phyloP scores from a whole-genome alignment of 1,140 invertebrate species.

The Drosophila nikananu region DNA sequence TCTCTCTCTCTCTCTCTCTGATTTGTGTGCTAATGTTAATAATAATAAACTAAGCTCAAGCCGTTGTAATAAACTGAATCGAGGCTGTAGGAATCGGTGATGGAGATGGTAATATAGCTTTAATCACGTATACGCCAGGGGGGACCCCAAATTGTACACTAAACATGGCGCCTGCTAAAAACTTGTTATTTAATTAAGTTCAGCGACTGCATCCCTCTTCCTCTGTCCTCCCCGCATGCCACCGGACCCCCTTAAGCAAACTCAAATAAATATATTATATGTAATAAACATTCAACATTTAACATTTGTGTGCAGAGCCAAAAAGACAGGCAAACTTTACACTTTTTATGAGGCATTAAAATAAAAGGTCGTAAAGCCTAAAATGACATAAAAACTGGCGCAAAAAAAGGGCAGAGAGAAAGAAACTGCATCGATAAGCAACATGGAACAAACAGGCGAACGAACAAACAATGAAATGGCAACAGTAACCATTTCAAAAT shows the following conservation, averaged over 20 bases:
- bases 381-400: slow-evolving; percentile 13
- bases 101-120: neutral
- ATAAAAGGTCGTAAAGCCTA: slow-evolving; percentile 61
- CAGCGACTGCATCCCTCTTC: neutral
- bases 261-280: neutral
- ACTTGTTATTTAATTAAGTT: neutral
- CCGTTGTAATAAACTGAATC: neutral
- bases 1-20: neutral
- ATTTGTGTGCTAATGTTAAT: neutral
- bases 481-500: neutral
- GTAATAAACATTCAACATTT: too few relatives aligned
- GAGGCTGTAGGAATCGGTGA: neutral
- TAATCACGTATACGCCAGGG: slow-evolving; percentile 4
- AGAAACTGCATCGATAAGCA: slow-evolving; percentile 38
- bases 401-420: neutral
- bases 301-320: slow-evolving; percentile 30
- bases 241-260: neutral
- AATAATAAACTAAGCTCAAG: too few relatives aligned
- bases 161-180: neutral
- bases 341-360: slow-evolving; percentile 75
- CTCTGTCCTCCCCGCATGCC: neutral
- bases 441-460: slow-evolving; percentile 15
- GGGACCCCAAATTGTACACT: neutral
- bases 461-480: slow-evolving; percentile 5
- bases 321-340: slow-evolving; percentile 50